Percentiles rank a stretch among this genome's conserved stretches.
These are phyloP conservation scores for Acrossocheilus wenchowensis DNA, from an alignment of 2,797 vertebrate species.

Conservation along the genomic window DNA sequence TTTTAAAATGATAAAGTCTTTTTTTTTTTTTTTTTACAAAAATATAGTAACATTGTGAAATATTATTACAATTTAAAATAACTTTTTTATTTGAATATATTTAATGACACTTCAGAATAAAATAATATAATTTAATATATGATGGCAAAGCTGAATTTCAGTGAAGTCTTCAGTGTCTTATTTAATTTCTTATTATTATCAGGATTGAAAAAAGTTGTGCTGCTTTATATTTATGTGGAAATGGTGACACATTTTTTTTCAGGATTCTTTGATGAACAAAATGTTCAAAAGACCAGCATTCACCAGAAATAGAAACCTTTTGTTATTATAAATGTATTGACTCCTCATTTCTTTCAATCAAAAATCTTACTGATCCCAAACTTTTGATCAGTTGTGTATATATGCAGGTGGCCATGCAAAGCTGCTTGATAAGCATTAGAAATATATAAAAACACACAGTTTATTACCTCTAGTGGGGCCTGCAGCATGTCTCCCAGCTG, in stretches of 20 bases:
- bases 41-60: neutral
- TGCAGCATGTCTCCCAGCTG: constrained; percentile 93
- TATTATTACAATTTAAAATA: neutral
- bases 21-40: neutral
- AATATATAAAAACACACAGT: neutral
- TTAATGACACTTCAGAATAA: too few relatives aligned
- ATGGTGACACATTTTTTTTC: neutral
- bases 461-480: constrained; percentile 88
- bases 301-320: neutral
- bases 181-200: too few relatives aligned
- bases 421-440: neutral
- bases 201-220: too few relatives aligned
- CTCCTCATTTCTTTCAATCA: neutral
- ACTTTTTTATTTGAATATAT: neutral
- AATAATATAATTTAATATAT: too few relatives aligned
- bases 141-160: neutral
- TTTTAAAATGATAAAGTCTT: neutral
- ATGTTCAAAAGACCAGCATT: neutral
- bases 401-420: neutral
- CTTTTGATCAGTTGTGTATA: neutral
- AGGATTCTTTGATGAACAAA: neutral
- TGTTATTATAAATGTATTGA: neutral
- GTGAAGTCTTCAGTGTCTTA: neutral
- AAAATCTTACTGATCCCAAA: neutral
- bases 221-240: too few relatives aligned